A percentile compares a stretch with the other conserved stretches of the same genome.
These are phyloP conservation scores for Noctua janthina DNA, from an alignment of 2,888 invertebrate genomes.

Conservation along the genomic window DNA sequence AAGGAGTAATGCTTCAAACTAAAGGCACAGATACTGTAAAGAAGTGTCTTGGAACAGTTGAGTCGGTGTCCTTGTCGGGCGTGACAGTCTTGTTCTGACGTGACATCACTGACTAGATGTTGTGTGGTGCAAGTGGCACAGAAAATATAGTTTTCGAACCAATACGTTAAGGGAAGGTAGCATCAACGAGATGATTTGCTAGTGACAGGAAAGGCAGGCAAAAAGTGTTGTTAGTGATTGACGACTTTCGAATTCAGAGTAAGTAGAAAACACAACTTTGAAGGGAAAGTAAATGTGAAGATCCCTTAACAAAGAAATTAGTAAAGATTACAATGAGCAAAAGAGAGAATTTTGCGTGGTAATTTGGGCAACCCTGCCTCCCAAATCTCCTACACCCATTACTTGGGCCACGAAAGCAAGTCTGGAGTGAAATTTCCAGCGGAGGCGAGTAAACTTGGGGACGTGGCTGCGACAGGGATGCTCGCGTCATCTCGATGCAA, in stretches of 20 bases:
- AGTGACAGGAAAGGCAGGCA: neutral
- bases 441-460: slow-evolving; percentile 88
- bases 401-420: slow-evolving; percentile 77
- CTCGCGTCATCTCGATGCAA: slow-evolving; percentile 87
- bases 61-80: slow-evolving; percentile 33
- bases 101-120: slow-evolving; percentile 50
- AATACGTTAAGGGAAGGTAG: neutral
- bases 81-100: slow-evolving; percentile 56
- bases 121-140: slow-evolving; percentile 40
- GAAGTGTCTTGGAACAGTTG: slow-evolving; percentile 46
- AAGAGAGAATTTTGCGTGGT: neutral
- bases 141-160: neutral
- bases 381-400: slow-evolving; percentile 55
- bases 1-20: slow-evolving; percentile 39
- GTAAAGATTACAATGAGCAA: too few relatives aligned
- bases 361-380: neutral
- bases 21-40: slow-evolving; percentile 28
- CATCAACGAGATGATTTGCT: neutral
- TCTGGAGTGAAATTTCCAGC: slow-evolving; percentile 88
- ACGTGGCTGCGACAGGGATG: slow-evolving; percentile 87
- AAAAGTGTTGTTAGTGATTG: neutral
- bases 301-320: neutral
- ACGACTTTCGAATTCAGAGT: neutral
- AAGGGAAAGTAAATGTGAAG: neutral
- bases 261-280: neutral